phyloP scores from a whole-genome alignment of 2,113 vertebrate genomes.

The Xerus inauris region DNA sequence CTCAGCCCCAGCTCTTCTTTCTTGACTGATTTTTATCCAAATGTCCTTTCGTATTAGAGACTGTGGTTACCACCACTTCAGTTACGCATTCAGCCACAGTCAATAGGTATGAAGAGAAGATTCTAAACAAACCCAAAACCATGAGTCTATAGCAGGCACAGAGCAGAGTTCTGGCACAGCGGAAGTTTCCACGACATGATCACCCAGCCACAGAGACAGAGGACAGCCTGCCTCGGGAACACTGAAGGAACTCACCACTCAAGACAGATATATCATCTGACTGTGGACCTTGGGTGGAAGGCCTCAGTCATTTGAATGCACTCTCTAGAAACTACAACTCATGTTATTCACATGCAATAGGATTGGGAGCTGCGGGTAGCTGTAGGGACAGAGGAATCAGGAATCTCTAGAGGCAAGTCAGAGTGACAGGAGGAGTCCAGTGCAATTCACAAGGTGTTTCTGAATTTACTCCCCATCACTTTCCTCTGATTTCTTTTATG shows the following conservation, averaged over 20 bases:
- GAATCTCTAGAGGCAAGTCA: not conserved
- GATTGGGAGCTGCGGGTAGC: not conserved
- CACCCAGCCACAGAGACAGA: not conserved
- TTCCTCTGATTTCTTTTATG: not conserved
- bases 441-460: not conserved
- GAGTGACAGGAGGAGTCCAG: not conserved
- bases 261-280: not conserved
- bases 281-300: not conserved
- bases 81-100: not conserved
- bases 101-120: not conserved
- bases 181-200: not conserved
- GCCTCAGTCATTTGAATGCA: not conserved
- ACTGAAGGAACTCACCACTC: not conserved
- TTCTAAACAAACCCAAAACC: not conserved
- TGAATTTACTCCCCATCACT: rapidly evolving
- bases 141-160: not conserved
- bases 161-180: not conserved
- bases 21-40: not conserved
- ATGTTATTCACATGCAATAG: not conserved
- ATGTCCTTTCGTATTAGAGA: no score
- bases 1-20: not conserved
- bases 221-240: not conserved
- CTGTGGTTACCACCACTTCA: no score
- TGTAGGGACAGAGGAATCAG: not conserved
- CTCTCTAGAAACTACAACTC: no score